phyloP scores from a whole-genome alignment of 2,888 invertebrate genomes.

The Heliconius charithonia region DNA sequence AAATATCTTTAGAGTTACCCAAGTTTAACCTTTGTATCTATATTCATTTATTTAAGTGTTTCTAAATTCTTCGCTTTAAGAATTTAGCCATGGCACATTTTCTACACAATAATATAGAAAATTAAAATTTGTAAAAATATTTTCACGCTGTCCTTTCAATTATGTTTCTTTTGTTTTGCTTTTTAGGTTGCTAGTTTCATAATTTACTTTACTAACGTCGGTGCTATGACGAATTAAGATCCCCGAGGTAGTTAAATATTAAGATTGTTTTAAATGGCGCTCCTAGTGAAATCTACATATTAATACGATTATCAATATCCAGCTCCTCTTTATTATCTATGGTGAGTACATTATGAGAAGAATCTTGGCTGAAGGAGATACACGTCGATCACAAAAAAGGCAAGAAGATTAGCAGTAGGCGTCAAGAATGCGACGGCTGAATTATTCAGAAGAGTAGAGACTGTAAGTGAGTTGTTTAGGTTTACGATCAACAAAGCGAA shows the following conservation, averaged over 20 bases:
- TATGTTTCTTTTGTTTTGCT: slow-evolving; percentile 5
- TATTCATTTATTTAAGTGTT: background rate
- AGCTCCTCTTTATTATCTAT: no score
- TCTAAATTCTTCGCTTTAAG: background rate
- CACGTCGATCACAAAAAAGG: no score
- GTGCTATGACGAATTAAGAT: background rate
- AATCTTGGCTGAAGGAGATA: no score
- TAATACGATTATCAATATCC: no score
- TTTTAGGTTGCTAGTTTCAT: background rate
- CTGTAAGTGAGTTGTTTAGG: no score
- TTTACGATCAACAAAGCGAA: no score
- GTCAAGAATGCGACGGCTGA: no score
- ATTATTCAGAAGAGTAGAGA: no score
- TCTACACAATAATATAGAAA: background rate
- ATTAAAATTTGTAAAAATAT: slow-evolving; percentile 1
- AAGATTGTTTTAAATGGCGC: no score
- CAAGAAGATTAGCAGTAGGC: no score
- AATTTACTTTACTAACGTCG: background rate
- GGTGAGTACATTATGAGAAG: no score
- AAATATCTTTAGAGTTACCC: background rate
- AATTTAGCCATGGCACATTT: background rate
- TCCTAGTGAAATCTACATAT: no score
- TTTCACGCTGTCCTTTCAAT: background rate
- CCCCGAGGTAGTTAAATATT: background rate
- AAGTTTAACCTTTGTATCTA: background rate